Evolutionary conservation across 2,113 vertebrate genomes (phyloP), one percentile per base, ranked within the genome.

Genomic region (Sphaerodactylus townsendi): DNA sequence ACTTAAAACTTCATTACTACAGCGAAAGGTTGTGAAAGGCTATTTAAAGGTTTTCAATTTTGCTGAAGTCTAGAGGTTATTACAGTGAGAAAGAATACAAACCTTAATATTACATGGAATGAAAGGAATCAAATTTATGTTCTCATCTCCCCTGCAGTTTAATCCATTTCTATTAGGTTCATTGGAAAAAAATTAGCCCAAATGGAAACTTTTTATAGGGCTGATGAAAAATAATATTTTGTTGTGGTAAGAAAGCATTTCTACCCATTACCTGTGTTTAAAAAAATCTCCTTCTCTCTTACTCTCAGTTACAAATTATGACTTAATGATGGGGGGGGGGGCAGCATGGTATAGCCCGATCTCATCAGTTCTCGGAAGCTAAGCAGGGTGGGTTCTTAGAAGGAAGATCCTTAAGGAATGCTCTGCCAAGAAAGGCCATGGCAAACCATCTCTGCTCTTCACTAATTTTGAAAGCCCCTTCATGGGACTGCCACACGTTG

Each of bases 41-140:
- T 97, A 95, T 97, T 97, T 96, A 97, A 96, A 95, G 95, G 95
- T 96, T 96, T 96, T 96, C 95, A 95, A 95, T 97, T 97, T 96
- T 96, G 94, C 91, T 95, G 95, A 94, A 97, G 95, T 96, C 94
- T 95, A 96, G 95, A 96, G 94, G 95, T 97, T 96, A 97, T 96
- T 96, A 96, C 93, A 94, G 95, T 91, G 93, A 93, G 94, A 95
- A 96, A 96, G 94, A 95, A 95, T 94, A 95, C 95, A 95, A 95
- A 95, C 93, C 93, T 93, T 95, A 95, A 96, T 96, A 96, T 95
- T 96, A 95, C 95, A 96, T 93, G 94, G 92, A 95, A 95, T 90
- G 96, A 95, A 96, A 95, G 92, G 94, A 94, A 96, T 95, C 92
- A 94, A 95, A 96, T 96, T 96, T 96, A 95, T 96, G 93, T 95